Evolutionary conservation across 23 tunicate genomes (phyloP).

Genomic region (Trididemnum clinides): DNA sequence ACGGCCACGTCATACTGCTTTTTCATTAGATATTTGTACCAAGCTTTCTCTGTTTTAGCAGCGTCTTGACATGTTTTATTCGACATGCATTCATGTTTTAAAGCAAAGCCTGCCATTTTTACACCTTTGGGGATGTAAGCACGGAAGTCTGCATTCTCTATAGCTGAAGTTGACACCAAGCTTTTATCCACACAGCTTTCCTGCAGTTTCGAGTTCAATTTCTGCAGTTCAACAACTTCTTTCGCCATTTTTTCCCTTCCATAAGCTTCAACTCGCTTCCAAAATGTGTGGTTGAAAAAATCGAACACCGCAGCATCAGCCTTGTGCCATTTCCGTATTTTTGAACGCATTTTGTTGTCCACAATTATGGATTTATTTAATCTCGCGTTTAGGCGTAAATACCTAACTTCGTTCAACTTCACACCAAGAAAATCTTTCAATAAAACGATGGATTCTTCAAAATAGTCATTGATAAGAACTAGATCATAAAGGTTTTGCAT

Average conservation of each 20-base stretch:
- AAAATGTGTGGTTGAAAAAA: constrained; percentile 68
- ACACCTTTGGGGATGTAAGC: constrained; percentile 74
- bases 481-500: constrained; percentile 50
- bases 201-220: constrained; percentile 38
- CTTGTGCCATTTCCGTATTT: constrained; percentile 67
- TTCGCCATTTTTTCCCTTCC: constrained; percentile 61
- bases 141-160: constrained; percentile 31
- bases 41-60: constrained; percentile 51
- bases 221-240: constrained; percentile 34
- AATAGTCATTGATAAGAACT: constrained; percentile 69
- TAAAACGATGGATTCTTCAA: constrained; percentile 65
- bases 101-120: constrained; percentile 64
- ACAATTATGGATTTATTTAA: not conserved
- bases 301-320: constrained; percentile 56
- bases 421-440: constrained; percentile 65
- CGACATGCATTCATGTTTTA: constrained; percentile 32
- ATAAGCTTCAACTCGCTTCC: constrained; percentile 65
- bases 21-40: constrained; percentile 57
- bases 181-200: constrained; percentile 63
- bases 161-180: constrained; percentile 8
- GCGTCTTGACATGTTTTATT: constrained; percentile 47
- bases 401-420: constrained; percentile 39
- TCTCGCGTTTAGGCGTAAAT: constrained; percentile 47
- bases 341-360: not conserved
- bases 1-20: too few species aligned